These are phyloP conservation scores for Lydus trimaculatus DNA, from an alignment of 2,888 invertebrate species.

Conservation along the genomic window DNA sequence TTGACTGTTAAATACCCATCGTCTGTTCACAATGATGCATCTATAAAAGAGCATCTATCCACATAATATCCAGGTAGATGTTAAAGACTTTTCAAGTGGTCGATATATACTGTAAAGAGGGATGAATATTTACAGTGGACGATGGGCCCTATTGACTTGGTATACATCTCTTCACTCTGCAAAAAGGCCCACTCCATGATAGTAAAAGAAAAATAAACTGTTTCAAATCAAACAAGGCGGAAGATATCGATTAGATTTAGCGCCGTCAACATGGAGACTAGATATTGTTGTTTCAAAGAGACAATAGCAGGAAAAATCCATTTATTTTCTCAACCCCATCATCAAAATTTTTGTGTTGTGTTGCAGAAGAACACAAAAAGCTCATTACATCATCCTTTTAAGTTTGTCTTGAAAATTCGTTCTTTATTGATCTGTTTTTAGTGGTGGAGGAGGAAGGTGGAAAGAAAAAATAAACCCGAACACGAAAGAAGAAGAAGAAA, in stretches of 20 bases:
- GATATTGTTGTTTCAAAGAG: background rate
- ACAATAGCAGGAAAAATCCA: background rate
- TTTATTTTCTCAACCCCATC: background rate
- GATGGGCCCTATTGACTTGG: slow-evolving; percentile 1
- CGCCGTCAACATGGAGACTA: slow-evolving; percentile 4
- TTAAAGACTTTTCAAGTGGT: slow-evolving; percentile 2
- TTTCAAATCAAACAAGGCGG: background rate
- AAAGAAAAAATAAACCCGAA: no score
- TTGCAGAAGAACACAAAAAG: slow-evolving; percentile 39
- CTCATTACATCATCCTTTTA: slow-evolving; percentile 39
- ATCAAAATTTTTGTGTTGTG: background rate
- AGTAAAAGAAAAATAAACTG: background rate
- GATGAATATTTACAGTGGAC: slow-evolving; percentile 7
- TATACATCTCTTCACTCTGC: background rate
- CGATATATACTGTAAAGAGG: background rate
- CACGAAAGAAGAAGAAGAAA: slow-evolving; percentile 39
- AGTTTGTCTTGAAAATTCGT: slow-evolving; percentile 31
- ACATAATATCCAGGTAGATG: background rate
- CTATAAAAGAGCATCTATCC: background rate
- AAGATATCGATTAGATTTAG: slow-evolving; percentile 4
- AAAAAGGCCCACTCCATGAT: slow-evolving; percentile 3
- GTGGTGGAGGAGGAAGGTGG: no score
- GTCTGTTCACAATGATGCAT: background rate
- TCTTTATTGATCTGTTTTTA: slow-evolving; percentile 46
- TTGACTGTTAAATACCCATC: slow-evolving; percentile 23